phyloP scores from a whole-genome alignment of 2,113 vertebrate species.

The Cheirogaleus medius region DNA sequence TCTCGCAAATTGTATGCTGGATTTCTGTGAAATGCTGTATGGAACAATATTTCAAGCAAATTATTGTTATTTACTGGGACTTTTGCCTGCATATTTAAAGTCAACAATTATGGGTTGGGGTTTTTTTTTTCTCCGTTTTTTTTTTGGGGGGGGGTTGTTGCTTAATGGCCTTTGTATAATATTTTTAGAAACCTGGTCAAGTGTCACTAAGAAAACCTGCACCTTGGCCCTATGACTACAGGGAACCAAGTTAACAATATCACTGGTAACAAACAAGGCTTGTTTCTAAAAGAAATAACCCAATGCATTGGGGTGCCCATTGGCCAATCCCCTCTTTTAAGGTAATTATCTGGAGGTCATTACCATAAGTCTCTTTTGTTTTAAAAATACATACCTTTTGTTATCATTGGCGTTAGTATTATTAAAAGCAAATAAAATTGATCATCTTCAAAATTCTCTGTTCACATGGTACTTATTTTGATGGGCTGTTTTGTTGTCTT shows the following conservation, averaged over 20 bases:
- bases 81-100: slow-evolving; percentile 85
- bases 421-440: background rate
- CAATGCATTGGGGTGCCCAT: rapidly evolving
- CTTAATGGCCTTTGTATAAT: slow-evolving; percentile 82
- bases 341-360: background rate
- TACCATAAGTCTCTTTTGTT: background rate
- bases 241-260: slow-evolving; percentile 67
- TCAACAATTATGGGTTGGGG: slow-evolving; percentile 81
- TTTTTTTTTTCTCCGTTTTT: slow-evolving; percentile 31
- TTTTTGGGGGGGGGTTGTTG: background rate
- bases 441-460: background rate
- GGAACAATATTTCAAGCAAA: slow-evolving; percentile 84
- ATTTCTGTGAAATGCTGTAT: slow-evolving; percentile 83
- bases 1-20: slow-evolving; percentile 85
- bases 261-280: background rate
- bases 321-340: background rate
- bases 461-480: background rate
- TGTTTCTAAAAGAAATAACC: background rate
- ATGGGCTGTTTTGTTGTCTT: background rate
- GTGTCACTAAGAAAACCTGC: slow-evolving; percentile 73
- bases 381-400: background rate
- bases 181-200: slow-evolving; percentile 83
- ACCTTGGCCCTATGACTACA: slow-evolving; percentile 60
- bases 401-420: background rate
- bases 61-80: slow-evolving; percentile 87